A percentile compares a stretch with the other conserved stretches of the same genome.
Evolutionary conservation across 2,888 invertebrate genomes (phyloP).

Genomic region (Mycalesis mineus): DNA sequence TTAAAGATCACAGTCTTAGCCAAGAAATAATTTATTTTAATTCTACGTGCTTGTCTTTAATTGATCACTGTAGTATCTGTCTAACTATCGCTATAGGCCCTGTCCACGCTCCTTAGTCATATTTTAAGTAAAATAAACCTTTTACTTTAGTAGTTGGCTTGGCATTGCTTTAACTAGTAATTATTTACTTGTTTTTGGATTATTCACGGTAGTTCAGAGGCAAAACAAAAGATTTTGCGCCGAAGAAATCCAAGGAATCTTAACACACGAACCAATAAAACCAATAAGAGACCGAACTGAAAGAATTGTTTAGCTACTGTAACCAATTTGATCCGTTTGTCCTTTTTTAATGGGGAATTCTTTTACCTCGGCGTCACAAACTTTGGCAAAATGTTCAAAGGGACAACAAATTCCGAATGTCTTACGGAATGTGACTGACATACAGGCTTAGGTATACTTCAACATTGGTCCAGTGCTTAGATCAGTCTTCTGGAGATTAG

Average conservation of each 20-base stretch:
- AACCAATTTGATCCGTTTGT: conserved; percentile 60
- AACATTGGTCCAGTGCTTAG: background rate
- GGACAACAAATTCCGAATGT: conserved; percentile 41
- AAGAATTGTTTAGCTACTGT: conserved; percentile 55
- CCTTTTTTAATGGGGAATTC: conserved; percentile 67
- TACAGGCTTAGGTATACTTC: background rate
- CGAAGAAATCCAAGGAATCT: background rate
- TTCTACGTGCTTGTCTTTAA: no score
- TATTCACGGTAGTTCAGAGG: background rate
- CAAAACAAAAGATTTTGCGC: background rate
- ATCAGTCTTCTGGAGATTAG: background rate
- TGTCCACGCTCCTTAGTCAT: no score
- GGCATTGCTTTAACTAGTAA: no score
- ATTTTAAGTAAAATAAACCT: no score
- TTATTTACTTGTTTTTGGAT: background rate
- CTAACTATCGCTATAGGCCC: no score
- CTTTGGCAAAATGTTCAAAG: conserved; percentile 59
- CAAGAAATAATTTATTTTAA: no score
- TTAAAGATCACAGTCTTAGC: no score
- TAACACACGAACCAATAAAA: conserved; percentile 42
- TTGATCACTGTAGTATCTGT: no score
- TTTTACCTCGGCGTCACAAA: conserved; percentile 58
- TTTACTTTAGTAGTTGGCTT: no score
- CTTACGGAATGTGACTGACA: conserved; percentile 13
- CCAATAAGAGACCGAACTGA: conserved; percentile 58